Base-by-base conservation (phyloP, 2,888 invertebrate genomes). In the Allolobophora icterica region DNA sequence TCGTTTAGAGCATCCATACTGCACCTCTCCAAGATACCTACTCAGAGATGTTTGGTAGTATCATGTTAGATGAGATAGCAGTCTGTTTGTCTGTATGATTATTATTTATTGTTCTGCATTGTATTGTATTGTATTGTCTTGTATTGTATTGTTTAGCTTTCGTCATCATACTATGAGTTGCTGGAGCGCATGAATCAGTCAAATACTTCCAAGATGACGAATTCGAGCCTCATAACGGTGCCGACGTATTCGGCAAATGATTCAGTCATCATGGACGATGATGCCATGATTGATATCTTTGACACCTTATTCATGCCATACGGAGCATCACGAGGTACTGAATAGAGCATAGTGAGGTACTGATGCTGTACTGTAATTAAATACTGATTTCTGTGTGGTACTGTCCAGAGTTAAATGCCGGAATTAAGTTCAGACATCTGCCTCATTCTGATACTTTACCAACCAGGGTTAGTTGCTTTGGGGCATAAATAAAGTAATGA, bases 291-390 rank as follows among this genome's bases (percentile, higher is more conserved):
- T 17, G 87, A 87, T 13, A 35, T 87, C 5, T 38, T 87, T 34
- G 87, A 35, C 34, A 35, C 87, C 6, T 6, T 87, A 0, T 87
- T 87, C 38, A 87, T 33, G n/a, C 87, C 87, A 87, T 87, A 21
- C 24, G 34, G n/a, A 35, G 5, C 87, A 35, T 87, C 87, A 87
- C 34, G 87, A 87, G 87, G 87, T 87, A 87, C 34, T 35, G 87
- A 87, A 35, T 87, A 87, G 38, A 38, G 24, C 24, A 89, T 21
- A 13, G 71, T 71, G 30, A 8, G 71, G 71, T 71, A 52, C 52
- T 52, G 52, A 21, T 24, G 52, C 21, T 52, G 52, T 52, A 3
- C 24, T 24, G 24, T 52, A 24, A 8, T 71, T n/a, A 71, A n/a
- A 13, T 30, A 13, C 71, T 11, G n/a, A 71, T 1, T 71, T 71